A percentile compares a stretch with the other conserved stretches of the same genome.
These are phyloP conservation scores for Cyprinodon variegatus DNA, from an alignment of 2,113 vertebrate species.

Conservation along the genomic window DNA sequence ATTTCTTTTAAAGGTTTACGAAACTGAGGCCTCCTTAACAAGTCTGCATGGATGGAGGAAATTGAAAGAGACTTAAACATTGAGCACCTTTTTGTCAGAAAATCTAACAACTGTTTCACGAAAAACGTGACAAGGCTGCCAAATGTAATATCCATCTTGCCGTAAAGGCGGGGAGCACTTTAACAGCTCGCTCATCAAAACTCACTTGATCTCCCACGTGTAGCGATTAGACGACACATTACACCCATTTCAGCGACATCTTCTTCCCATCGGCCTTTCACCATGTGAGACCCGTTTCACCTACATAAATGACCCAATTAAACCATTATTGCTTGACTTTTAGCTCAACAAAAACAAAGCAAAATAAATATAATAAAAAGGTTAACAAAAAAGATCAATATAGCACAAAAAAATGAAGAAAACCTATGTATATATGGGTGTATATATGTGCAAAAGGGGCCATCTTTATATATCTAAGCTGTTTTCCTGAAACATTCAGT, in stretches of 20 bases:
- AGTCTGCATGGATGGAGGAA: not conserved
- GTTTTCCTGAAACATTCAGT: not conserved
- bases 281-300: conserved; percentile 18
- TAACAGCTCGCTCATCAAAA: conserved; percentile 62
- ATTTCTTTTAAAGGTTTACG: conserved; percentile 22
- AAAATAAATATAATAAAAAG: not conserved
- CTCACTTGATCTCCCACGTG: conserved; percentile 67
- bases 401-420: not conserved
- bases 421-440: not conserved
- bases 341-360: not conserved
- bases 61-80: conserved; percentile 48
- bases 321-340: conserved; percentile 25
- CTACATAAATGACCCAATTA: conserved; percentile 27
- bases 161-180: conserved; percentile 62
- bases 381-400: not conserved
- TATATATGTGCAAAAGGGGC: not conserved
- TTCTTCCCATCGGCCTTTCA: not conserved
- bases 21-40: conserved; percentile 17
- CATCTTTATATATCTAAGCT: not conserved
- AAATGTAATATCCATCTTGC: conserved; percentile 63
- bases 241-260: conserved; percentile 50
- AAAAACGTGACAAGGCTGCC: conserved; percentile 68
- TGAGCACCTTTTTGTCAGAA: conserved; percentile 64
- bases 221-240: conserved; percentile 68
- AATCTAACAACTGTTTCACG: conserved; percentile 56